phyloP scores from a whole-genome alignment of 2,797 vertebrate species.

The Hydrolagus colliei region DNA sequence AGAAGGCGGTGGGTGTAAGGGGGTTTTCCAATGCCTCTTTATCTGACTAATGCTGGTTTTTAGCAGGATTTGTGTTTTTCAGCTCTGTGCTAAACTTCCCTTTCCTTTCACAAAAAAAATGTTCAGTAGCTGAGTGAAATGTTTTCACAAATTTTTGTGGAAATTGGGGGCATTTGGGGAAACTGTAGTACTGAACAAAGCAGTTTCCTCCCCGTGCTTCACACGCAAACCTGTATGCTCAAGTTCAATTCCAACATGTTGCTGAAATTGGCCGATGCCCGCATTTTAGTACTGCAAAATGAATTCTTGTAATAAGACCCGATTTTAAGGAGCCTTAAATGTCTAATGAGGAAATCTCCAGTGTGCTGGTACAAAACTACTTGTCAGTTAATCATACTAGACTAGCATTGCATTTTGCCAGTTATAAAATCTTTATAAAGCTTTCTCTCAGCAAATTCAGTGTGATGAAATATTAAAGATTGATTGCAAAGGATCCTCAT shows the following conservation, averaged over 20 bases:
- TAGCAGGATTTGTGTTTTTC: too few relatives aligned
- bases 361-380: background rate
- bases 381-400: background rate
- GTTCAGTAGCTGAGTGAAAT: background rate
- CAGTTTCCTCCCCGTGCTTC: background rate
- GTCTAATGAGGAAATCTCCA: background rate
- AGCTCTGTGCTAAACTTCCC: background rate
- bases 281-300: background rate
- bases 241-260: background rate
- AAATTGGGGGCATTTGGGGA: background rate
- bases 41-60: too few relatives aligned
- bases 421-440: background rate
- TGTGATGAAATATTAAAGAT: background rate
- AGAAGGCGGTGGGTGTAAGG: background rate
- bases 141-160: background rate
- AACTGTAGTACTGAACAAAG: background rate
- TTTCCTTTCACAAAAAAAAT: background rate
- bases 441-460: background rate
- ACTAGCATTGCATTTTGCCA: background rate
- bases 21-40: background rate
- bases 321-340: background rate
- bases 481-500: background rate
- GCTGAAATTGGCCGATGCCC: background rate
- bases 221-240: background rate
- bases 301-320: background rate